phyloP scores from a whole-genome alignment of 2,888 invertebrate species.

The Oxystoma pomonae region DNA sequence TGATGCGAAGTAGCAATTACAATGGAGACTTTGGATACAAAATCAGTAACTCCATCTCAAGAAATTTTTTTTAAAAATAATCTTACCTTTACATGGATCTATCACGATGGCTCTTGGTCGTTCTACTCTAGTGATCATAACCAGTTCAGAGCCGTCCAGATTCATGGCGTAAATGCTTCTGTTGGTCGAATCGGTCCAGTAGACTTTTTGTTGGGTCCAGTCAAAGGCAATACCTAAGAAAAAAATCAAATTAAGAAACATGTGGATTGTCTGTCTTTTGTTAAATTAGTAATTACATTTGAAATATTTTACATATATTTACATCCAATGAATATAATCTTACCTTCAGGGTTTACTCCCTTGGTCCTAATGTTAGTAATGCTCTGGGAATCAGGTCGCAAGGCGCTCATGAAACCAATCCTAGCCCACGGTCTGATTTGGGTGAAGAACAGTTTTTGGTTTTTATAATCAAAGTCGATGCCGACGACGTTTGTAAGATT shows the following conservation, averaged over 20 bases:
- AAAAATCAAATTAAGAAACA: no score
- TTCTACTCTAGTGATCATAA: constrained; percentile 91
- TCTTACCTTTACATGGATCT: constrained; percentile 91
- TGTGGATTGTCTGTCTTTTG: no score
- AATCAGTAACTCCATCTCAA: background rate
- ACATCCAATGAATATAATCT: no score
- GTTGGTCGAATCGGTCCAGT: constrained; percentile 96
- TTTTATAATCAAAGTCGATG: constrained; percentile 89
- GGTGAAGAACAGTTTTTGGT: constrained; percentile 85
- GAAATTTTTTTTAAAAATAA: no score
- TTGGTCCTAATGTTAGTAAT: constrained; percentile 56
- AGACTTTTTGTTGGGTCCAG: constrained; percentile 96
- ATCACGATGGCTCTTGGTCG: constrained; percentile 92
- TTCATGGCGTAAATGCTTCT: constrained; percentile 95
- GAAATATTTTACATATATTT: no score
- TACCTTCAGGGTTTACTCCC: constrained; percentile 10
- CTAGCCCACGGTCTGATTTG: constrained; percentile 89
- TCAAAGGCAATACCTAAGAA: constrained; percentile 80
- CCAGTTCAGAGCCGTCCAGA: constrained; percentile 77
- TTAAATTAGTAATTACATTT: no score
- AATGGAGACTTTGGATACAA: background rate
- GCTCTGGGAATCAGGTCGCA: constrained; percentile 59
- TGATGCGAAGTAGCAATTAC: no score
- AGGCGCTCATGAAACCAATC: constrained; percentile 76
- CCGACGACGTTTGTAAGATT: constrained; percentile 93